Evolutionary conservation across 2,113 vertebrate species (phyloP).

Genomic region (Litocranius walleri): DNA sequence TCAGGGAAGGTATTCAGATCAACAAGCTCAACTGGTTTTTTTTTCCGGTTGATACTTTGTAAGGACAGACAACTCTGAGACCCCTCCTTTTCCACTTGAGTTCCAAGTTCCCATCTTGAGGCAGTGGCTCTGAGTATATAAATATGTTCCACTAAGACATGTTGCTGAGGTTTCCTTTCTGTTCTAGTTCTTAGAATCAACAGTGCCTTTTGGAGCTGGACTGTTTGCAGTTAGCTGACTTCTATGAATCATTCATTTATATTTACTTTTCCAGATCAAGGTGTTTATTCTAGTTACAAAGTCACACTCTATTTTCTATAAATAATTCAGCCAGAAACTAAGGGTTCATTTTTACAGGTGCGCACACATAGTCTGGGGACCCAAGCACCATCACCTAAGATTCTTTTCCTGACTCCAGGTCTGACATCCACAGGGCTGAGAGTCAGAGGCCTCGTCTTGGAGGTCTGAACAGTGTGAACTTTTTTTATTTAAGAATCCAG

Average conservation of each 20-base stretch:
- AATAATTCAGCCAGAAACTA: not conserved
- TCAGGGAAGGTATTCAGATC: not conserved
- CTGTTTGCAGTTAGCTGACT: not conserved
- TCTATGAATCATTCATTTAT: not conserved
- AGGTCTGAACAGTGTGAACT: not conserved
- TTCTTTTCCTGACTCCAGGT: not conserved
- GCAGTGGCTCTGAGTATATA: fast-evolving
- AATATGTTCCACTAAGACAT: not conserved
- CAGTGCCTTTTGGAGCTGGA: not conserved
- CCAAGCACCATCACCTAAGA: not conserved
- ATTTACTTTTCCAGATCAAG: not conserved
- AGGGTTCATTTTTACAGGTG: not conserved
- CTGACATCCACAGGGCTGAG: fast-evolving
- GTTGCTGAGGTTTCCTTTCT: not conserved
- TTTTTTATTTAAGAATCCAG: not conserved
- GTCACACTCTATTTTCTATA: too few relatives aligned
- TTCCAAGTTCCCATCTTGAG: not conserved
- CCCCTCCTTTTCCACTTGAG: too few relatives aligned
- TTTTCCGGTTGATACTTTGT: fast-evolving
- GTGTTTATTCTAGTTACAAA: not conserved
- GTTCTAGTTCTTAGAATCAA: not conserved
- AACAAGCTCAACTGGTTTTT: not conserved
- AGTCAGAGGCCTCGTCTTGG: not conserved
- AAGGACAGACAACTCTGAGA: fast-evolving
- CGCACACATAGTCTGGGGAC: not conserved